A percentile compares a stretch with the other conserved stretches of the same genome.
Evolutionary conservation across 1,140 invertebrate genomes (phyloP).

Genomic region (Psix sp.): DNA sequence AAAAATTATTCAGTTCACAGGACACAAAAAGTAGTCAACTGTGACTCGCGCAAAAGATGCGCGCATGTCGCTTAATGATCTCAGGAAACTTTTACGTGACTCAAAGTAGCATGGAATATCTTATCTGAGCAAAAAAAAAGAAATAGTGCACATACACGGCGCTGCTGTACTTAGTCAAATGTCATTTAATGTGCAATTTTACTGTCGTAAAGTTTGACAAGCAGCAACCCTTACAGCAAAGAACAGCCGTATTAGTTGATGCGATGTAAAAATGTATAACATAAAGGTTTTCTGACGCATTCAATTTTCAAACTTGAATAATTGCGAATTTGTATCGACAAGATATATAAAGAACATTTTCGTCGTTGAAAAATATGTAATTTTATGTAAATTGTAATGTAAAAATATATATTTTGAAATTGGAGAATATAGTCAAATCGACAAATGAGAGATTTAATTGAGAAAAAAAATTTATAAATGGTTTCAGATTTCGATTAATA

Average conservation of each 20-base stretch:
- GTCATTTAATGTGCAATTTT: conserved; percentile 32
- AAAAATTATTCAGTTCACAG: conserved; percentile 35
- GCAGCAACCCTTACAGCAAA: conserved; percentile 2
- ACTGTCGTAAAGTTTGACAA: conserved; percentile 27
- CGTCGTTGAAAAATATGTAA: too few species aligned
- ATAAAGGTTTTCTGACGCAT: too few species aligned
- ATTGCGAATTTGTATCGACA: too few species aligned
- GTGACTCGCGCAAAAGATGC: conserved; percentile 25
- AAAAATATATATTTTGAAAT: too few species aligned
- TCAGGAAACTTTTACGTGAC: conserved; percentile 32
- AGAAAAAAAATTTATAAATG: too few species aligned
- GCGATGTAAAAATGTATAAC: too few species aligned
- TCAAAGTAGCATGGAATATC: conserved; percentile 31
- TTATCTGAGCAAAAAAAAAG: conserved; percentile 24
- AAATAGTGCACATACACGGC: conserved; percentile 2
- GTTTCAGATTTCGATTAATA: too few species aligned
- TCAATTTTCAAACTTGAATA: too few species aligned
- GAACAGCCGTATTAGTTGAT: conserved; percentile 2
- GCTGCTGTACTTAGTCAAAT: conserved; percentile 17
- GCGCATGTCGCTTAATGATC: conserved; percentile 30
- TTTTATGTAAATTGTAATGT: too few species aligned
- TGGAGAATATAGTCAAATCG: too few species aligned
- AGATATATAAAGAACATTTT: too few species aligned
- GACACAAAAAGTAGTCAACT: conserved; percentile 38
- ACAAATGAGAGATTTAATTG: too few species aligned